phyloP scores from a whole-genome alignment of 1,140 invertebrate genomes.

The Leptopilina clavipes region DNA sequence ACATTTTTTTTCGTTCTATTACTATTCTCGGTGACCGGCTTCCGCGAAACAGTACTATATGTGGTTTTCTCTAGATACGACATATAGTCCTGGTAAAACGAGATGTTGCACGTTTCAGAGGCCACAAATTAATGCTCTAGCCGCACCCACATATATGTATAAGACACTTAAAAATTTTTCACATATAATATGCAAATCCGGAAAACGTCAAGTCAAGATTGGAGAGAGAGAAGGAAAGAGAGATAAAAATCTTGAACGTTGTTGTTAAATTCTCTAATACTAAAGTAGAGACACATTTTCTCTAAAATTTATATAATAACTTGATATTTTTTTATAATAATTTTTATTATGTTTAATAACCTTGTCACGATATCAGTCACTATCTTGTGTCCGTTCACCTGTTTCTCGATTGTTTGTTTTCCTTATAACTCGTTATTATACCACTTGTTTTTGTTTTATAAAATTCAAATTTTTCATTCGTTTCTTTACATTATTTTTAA shows the following conservation, averaged over 20 bases:
- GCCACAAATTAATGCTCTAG: neutral
- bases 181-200: neutral
- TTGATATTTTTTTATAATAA: neutral
- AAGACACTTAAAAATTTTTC: neutral
- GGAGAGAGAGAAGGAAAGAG: neutral
- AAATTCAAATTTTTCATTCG: no score
- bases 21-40: slow-evolving; percentile 32
- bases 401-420: no score
- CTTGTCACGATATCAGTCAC: neutral
- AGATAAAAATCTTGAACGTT: slow-evolving; percentile 9
- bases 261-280: neutral
- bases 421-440: no score
- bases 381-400: no score
- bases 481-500: no score
- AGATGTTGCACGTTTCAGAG: slow-evolving; percentile 19
- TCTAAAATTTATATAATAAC: neutral
- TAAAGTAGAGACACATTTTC: neutral
- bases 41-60: slow-evolving; percentile 39
- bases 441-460: no score
- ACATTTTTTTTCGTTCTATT: slow-evolving; percentile 33
- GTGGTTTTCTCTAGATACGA: slow-evolving; percentile 23
- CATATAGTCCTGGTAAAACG: slow-evolving; percentile 37
- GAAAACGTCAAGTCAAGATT: neutral
- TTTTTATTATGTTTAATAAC: neutral
- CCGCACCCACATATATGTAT: neutral